Evolutionary conservation across 2,113 vertebrate species (phyloP).

Genomic region (Galeopterus variegatus): DNA sequence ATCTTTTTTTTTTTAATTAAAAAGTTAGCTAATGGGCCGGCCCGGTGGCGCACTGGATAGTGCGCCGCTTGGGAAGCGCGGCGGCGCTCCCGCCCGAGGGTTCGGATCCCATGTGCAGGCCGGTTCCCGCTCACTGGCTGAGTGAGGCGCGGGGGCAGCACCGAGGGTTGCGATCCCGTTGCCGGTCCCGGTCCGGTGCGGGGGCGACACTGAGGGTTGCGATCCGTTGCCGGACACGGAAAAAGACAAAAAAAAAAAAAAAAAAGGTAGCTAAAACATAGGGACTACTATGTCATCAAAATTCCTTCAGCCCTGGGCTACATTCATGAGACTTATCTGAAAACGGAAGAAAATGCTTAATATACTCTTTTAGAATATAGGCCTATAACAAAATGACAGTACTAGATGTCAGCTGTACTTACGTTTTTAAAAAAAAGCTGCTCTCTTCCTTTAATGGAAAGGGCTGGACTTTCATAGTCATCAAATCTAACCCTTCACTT

Average conservation of each 20-base stretch:
- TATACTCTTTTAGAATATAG: not conserved
- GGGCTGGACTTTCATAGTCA: too few species aligned
- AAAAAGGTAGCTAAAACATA: conserved; percentile 47
- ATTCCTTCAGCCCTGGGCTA: conserved; percentile 1
- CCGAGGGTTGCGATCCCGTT: too few species aligned
- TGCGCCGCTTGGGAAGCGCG: too few species aligned
- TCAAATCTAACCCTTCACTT: not conserved
- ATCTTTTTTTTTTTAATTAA: not conserved
- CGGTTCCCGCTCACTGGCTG: too few species aligned
- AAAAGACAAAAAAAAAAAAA: too few species aligned
- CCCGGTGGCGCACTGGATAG: too few species aligned
- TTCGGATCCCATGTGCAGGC: too few species aligned
- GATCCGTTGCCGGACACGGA: too few species aligned
- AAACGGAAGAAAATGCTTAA: not conserved
- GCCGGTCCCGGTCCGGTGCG: too few species aligned
- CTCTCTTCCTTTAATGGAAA: not conserved
- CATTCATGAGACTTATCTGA: not conserved
- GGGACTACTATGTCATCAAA: not conserved
- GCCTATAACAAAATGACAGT: not conserved
- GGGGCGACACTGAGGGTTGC: too few species aligned
- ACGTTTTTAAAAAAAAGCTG: not conserved
- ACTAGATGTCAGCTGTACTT: not conserved
- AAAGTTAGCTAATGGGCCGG: conserved; percentile 57
- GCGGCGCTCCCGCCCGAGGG: too few species aligned
- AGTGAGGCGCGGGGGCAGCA: too few species aligned